Percentiles rank a stretch among this genome's conserved stretches.
These are phyloP conservation scores for Hormaphis cornu DNA, from an alignment of 1,140 invertebrate genomes.

Conservation along the genomic window DNA sequence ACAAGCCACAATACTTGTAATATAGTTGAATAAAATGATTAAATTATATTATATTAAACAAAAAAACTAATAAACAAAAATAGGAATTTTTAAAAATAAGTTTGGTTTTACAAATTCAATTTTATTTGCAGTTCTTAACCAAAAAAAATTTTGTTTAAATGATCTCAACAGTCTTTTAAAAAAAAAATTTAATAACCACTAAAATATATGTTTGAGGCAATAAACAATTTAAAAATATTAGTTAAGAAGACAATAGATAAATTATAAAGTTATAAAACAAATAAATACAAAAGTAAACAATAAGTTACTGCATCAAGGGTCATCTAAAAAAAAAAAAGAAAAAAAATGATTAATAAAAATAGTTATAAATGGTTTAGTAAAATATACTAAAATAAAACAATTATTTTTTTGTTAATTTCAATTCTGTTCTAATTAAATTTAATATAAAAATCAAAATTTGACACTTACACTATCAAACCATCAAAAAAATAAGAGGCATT, in stretches of 20 bases:
- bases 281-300: constrained; percentile 17
- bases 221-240: constrained; percentile 28
- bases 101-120: constrained; percentile 12
- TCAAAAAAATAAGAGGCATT: too few species aligned
- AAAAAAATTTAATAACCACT: background rate
- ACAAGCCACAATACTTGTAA: constrained; percentile 22
- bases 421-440: too few species aligned
- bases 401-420: too few species aligned
- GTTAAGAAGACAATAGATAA: constrained; percentile 21
- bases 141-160: constrained; percentile 11
- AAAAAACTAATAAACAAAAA: constrained; percentile 7
- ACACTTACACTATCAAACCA: too few species aligned
- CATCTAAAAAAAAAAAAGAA: constrained; percentile 16
- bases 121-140: constrained; percentile 8
- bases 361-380: too few species aligned
- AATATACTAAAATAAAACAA: too few species aligned
- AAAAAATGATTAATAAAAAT: background rate
- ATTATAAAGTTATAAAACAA: constrained; percentile 29
- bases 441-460: too few species aligned
- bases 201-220: constrained; percentile 16
- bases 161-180: constrained; percentile 13
- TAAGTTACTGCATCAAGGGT: constrained; percentile 23
- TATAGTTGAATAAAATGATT: background rate
- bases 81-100: constrained; percentile 15
- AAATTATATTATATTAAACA: background rate